These are phyloP conservation scores for Leptosomus discolor DNA, from an alignment of 2,113 vertebrate species.

Conservation along the genomic window DNA sequence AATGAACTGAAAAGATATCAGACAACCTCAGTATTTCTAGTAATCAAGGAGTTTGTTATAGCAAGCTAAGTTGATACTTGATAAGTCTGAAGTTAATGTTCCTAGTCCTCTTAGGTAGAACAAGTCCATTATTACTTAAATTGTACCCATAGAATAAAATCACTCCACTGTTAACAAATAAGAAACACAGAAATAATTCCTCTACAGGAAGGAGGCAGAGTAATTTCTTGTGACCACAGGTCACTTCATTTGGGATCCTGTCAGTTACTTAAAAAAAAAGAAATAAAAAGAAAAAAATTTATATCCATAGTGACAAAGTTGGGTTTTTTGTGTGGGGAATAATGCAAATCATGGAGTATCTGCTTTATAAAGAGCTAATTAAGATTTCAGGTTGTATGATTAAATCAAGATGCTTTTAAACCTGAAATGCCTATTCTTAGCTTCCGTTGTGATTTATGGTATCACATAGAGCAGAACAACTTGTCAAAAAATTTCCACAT, in stretches of 20 bases:
- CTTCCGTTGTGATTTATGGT: neutral
- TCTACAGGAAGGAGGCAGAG: neutral
- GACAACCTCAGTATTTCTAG: neutral
- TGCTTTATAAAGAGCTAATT: neutral
- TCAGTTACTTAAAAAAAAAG: neutral
- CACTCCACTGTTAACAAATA: neutral
- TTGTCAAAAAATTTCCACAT: neutral
- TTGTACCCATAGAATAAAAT: neutral
- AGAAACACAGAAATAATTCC: neutral
- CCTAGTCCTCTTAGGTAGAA: neutral
- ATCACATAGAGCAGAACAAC: neutral
- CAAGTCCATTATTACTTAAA: neutral
- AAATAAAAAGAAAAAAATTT: neutral
- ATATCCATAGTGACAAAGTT: neutral
- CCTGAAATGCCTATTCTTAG: neutral
- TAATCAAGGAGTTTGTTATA: neutral
- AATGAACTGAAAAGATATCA: neutral
- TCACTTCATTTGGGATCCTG: neutral
- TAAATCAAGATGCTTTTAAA: neutral
- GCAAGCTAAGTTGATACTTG: neutral
- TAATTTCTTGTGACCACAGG: neutral
- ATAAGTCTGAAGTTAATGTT: neutral
- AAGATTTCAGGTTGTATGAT: neutral
- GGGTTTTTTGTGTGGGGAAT: neutral
- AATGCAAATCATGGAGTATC: neutral